Evolutionary conservation across 2,797 vertebrate species (phyloP).

Genomic region (Monodelphis domestica): DNA sequence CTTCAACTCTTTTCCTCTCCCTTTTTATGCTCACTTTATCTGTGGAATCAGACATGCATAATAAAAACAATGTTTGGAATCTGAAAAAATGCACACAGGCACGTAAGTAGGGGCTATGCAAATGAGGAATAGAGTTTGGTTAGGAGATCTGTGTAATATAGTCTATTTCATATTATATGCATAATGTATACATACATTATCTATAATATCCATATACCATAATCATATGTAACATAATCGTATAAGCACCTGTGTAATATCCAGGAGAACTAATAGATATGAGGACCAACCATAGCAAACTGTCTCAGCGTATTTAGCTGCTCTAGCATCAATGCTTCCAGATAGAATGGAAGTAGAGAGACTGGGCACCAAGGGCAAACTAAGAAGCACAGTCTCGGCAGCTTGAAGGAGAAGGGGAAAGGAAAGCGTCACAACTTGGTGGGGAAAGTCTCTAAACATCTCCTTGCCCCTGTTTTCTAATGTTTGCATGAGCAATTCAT

Average conservation of each 20-base stretch:
- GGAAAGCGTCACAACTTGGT: not conserved
- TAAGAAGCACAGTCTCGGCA: not conserved
- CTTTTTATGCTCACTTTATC: too few relatives aligned
- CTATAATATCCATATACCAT: too few relatives aligned
- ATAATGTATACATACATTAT: too few relatives aligned
- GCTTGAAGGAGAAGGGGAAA: not conserved
- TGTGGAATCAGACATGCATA: too few relatives aligned
- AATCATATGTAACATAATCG: too few relatives aligned
- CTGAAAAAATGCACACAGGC: too few relatives aligned
- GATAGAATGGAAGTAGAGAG: not conserved
- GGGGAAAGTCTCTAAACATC: not conserved
- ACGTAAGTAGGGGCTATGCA: not conserved
- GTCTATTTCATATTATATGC: too few relatives aligned
- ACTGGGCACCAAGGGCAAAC: not conserved
- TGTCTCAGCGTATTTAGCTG: not conserved
- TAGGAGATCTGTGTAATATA: too few relatives aligned
- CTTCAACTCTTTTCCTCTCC: too few relatives aligned
- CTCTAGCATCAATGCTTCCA: not conserved
- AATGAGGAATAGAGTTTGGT: not conserved
- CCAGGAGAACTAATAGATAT: not conserved
- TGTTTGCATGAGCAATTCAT: not conserved
- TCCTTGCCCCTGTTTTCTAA: not conserved
- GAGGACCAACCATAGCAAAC: not conserved
- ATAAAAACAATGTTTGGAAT: too few relatives aligned
- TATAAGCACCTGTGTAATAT: not conserved